Conservation (phyloP, 2,888 invertebrate species). For the Rotaria sp. region DNA sequence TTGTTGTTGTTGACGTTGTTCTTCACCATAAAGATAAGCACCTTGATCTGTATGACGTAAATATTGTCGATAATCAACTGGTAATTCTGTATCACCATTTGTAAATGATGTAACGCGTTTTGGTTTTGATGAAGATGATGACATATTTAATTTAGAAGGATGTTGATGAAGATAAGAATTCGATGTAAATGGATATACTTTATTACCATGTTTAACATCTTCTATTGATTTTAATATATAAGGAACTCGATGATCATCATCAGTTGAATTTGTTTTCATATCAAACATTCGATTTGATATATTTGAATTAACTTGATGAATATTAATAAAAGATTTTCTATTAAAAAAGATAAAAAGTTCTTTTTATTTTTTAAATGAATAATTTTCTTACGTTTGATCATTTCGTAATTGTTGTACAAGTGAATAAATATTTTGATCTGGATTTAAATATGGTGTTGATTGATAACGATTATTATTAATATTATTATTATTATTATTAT, state of each 20-base stretch:
- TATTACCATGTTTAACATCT: neutral
- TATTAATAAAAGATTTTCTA: neutral
- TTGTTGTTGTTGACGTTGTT: neutral
- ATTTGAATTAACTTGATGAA: neutral
- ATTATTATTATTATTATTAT: no score
- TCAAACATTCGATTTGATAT: neutral
- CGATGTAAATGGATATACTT: neutral
- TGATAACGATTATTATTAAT: neutral
- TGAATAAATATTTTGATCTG: conserved; percentile 14
- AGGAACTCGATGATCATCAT: neutral
- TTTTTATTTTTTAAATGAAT: neutral
- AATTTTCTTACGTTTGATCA: neutral
- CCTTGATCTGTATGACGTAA: conserved; percentile 11
- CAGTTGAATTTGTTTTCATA: neutral
- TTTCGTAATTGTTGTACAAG: neutral
- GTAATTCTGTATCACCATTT: neutral
- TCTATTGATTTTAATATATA: neutral
- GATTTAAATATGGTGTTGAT: neutral
- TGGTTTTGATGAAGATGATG: neutral
- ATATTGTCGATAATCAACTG: conserved; percentile 15
- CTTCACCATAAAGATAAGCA: neutral
- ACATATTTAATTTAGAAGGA: neutral
- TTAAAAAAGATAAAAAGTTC: neutral
- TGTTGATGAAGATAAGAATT: neutral
- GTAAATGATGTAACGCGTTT: neutral